Conservation (phyloP, 2,888 invertebrate genomes). For the Meiosimyza platycephala region DNA sequence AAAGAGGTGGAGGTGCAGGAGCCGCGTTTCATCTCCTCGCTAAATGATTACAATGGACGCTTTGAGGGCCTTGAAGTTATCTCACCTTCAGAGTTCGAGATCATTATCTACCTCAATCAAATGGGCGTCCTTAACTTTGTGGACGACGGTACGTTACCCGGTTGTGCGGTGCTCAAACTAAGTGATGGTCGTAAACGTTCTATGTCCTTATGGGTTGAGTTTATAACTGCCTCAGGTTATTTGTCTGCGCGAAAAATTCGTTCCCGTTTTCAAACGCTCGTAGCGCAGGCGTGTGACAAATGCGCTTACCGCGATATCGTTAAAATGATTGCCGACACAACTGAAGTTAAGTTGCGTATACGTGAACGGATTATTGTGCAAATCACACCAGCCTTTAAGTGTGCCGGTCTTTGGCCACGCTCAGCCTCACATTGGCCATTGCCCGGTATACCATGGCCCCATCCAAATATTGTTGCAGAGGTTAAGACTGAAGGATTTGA, state of each 20-base stretch:
- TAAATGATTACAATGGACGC: constrained; percentile 89
- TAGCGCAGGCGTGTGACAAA: constrained; percentile 93
- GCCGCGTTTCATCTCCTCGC: constrained; percentile 91
- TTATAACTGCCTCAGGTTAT: constrained; percentile 96
- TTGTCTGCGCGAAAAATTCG: constrained; percentile 95
- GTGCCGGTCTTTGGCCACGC: constrained; percentile 93
- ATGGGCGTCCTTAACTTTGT: constrained; percentile 99
- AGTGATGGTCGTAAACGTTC: constrained; percentile 96
- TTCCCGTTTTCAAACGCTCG: constrained; percentile 90
- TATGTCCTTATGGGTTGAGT: constrained; percentile 98
- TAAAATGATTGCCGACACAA: constrained; percentile 95
- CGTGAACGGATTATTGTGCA: constrained; percentile 93
- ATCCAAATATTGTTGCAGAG: constrained; percentile 90
- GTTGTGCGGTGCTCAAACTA: constrained; percentile 92
- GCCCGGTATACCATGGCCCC: constrained; percentile 93
- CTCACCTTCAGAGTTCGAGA: constrained; percentile 94
- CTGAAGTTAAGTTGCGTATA: constrained; percentile 91
- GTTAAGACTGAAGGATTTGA: constrained; percentile 97
- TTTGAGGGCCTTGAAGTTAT: constrained; percentile 94
- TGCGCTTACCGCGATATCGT: constrained; percentile 92
- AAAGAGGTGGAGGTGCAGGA: constrained; percentile 97
- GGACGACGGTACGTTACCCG: constrained; percentile 92
- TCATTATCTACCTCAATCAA: constrained; percentile 94
- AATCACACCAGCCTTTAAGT: constrained; percentile 95
- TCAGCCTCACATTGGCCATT: constrained; percentile 96